Evolutionary conservation across 2,888 invertebrate genomes (phyloP).

Genomic region (Cheilosia grossa): DNA sequence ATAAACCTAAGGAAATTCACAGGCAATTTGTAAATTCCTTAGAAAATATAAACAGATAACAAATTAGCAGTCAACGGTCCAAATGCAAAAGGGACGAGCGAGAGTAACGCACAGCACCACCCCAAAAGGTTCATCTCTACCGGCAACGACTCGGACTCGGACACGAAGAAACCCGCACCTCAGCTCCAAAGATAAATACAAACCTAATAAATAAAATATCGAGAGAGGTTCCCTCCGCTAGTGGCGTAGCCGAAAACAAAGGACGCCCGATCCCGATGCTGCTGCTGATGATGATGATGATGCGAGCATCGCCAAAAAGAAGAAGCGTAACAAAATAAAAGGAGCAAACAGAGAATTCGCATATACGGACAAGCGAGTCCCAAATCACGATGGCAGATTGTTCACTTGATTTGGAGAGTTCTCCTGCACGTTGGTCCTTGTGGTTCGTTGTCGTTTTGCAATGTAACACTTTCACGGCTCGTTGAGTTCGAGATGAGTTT

Average conservation of each 20-base stretch:
- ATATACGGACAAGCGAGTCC: constrained; percentile 6
- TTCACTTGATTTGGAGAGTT: constrained; percentile 71
- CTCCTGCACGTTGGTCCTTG: constrained; percentile 15
- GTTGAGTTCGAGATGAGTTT: constrained; percentile 78
- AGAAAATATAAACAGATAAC: constrained; percentile 75
- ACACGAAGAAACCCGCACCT: constrained; percentile 11
- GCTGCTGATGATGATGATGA: constrained; percentile 28
- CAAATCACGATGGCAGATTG: constrained; percentile 75
- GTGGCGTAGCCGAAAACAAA: constrained; percentile 53
- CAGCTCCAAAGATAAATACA: constrained; percentile 65
- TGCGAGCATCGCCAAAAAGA: constrained; percentile 49
- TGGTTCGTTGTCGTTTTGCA: constrained; percentile 76
- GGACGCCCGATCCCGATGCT: constrained; percentile 24
- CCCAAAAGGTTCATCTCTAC: constrained; percentile 41
- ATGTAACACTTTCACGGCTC: constrained; percentile 84
- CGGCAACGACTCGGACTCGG: constrained; percentile 18
- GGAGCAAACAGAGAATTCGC: constrained; percentile 42
- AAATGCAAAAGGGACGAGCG: constrained; percentile 20
- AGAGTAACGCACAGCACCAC: constrained; percentile 68
- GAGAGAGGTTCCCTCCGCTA: constrained; percentile 42
- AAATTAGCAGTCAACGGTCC: constrained; percentile 71
- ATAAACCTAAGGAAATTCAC: constrained; percentile 73
- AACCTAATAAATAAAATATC: constrained; percentile 74
- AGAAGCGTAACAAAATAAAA: constrained; percentile 57
- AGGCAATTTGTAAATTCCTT: constrained; percentile 75